Evolutionary conservation across 2,797 vertebrate genomes (phyloP), one percentile per base, ranked within the genome.

Genomic region (Hippocampus kuda): DNA sequence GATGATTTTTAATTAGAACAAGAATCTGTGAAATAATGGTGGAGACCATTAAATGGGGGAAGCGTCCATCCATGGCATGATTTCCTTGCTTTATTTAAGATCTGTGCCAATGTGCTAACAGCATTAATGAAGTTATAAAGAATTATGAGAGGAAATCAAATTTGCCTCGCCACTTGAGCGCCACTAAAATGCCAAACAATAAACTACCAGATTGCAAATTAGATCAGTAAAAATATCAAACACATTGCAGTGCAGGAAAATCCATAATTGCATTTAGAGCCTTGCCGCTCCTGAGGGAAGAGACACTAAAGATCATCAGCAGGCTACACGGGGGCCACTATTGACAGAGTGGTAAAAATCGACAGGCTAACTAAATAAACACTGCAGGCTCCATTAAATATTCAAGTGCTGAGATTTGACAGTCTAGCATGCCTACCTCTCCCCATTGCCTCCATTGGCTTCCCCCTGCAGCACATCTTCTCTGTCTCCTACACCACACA

Each of bases 141-240:
- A 98, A 99, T 99, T 98, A 98, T 97, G 96, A 95, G 93, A 91
- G 94, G 93, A 98, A 98, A 99, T 99, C 96, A 95, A 95, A 98
- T 99, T 97, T 97, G 94, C 94, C 90, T 94, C 93, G 92, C 94
- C 94, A 96, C 95, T 97, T 97, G 94, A 97, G 94, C 92, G 91
- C 93, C 94, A 94, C 96, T 95, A 97, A 98, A 99, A 99, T 98
- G 95, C 96, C 96, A 98, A 96, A 98, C 96, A 98, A 99, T 99
- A 99, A 99, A 98, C 94, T 98, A 97, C 93, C 97, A 97, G 96
- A 95, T 97, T 98, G 96, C 95, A 98, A 99, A 99, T 99, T 98
- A 98, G 97, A 98, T 99, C 96, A 98, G 94, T 94, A 93, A 95
- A 97, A 98, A 99, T 98, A 98, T 98, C 97, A 97, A 97, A 96